Evolutionary conservation across 92 coral and sea anemone species (phyloP).

Genomic region (Paragorgia papillata): DNA sequence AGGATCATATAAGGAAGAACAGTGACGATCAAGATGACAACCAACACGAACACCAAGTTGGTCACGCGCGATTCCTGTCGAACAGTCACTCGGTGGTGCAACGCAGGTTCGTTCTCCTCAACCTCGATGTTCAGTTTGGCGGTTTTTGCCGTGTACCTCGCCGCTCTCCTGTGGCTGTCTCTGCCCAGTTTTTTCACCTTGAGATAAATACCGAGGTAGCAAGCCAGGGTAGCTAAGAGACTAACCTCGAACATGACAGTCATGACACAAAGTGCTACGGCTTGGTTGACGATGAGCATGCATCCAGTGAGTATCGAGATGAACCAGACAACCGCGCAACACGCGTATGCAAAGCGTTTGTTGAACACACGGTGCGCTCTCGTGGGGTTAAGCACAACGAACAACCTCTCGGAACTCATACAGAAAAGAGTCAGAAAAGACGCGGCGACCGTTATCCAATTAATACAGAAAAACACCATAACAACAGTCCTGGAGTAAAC

Average conservation of each 20-base stretch:
- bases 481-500: neutral
- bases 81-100: slow-evolving; percentile 33
- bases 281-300: slow-evolving; percentile 1
- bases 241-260: slow-evolving; percentile 18
- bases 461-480: neutral
- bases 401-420: slow-evolving; percentile 25
- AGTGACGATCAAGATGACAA: slow-evolving; percentile 11
- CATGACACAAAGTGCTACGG: slow-evolving; percentile 1
- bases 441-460: slow-evolving; percentile 22
- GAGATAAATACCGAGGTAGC: slow-evolving; percentile 15
- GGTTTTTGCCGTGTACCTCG: slow-evolving; percentile 16
- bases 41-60: slow-evolving; percentile 24
- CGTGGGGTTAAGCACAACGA: slow-evolving; percentile 8
- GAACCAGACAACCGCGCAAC: slow-evolving; percentile 34
- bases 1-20: slow-evolving; percentile 33
- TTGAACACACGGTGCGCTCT: slow-evolving; percentile 25
- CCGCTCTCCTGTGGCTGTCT: slow-evolving; percentile 3
- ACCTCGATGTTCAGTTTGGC: slow-evolving; percentile 14
- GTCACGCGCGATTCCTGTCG: slow-evolving; percentile 39
- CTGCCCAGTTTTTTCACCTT: slow-evolving; percentile 4
- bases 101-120: slow-evolving; percentile 24
- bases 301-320: slow-evolving; percentile 16
- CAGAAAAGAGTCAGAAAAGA: slow-evolving; percentile 20
- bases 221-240: slow-evolving; percentile 7
- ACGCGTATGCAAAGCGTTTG: neutral